Base-by-base conservation (phyloP, 2,888 invertebrate species). In the Mimas tiliae region DNA sequence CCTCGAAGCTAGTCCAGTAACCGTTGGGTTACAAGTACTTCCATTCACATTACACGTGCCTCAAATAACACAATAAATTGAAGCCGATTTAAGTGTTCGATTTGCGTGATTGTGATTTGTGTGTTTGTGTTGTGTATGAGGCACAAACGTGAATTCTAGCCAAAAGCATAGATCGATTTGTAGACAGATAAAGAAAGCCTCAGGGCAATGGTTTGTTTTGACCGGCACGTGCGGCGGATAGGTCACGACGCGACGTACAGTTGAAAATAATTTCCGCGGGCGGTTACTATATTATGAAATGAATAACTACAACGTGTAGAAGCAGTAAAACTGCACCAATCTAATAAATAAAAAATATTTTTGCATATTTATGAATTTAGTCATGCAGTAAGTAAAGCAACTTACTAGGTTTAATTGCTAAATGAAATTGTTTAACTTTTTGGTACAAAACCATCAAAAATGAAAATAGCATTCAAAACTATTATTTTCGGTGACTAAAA, bases 241-340 rank as follows among this genome's bases (percentile, higher is more conserved):
- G 75, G 86, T 88, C 87, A 88, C 87, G 88, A 87, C 70, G 71
- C 87, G 88, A 87, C 70, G 71, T 69, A 51, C 70, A 75, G 74
- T 76, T 77, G 74, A 76, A 58, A 77, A 75, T 74, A 72, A 76
- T 74, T 72, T 73, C 69, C 72, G 58, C 65, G 55, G 64, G 71
- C 67, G 19, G 12, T 19, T 42, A 27, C 27, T 3, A 9, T 19
- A 42, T 58, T 58, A 58, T 58, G 42, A 42, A 42, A 58, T 58
- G 7, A 38, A 58, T 58, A 42, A 6, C 14, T 42, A 42, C 11
- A 7, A 42, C 27, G 55, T 38, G 34, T 16, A 16, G 55, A 38
- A 16, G 8, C 55, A 1, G n/a, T 16, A 48, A 16, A 6, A 16
- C 7, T 16, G 48, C n/a, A 6, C 12, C 14, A n/a, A 48, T 48